A percentile compares a stretch with the other conserved stretches of the same genome.
Conservation (phyloP, 2,888 invertebrate species). For the Meteorus cinctellus region DNA sequence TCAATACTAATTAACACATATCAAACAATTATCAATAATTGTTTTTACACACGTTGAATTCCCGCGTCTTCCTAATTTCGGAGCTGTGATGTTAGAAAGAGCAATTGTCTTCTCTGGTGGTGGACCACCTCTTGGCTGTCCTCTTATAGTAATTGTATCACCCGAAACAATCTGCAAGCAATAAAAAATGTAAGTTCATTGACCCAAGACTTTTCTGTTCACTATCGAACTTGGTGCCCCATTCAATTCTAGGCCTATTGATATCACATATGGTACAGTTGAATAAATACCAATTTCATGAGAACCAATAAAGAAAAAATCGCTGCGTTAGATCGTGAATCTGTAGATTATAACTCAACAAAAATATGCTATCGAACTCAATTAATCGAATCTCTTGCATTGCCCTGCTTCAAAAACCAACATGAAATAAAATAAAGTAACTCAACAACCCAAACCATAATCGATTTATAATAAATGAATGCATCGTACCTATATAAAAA, state of each 20-base stretch:
- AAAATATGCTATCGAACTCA: no score
- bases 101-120: conserved; percentile 93
- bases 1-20: conserved; percentile 11
- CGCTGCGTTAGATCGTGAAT: no score
- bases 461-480: no score
- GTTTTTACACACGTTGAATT: conserved; percentile 73
- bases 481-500: no score
- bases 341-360: no score
- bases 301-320: no score
- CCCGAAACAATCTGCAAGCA: conserved; percentile 91
- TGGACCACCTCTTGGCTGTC: conserved; percentile 89
- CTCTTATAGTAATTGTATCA: conserved; percentile 94
- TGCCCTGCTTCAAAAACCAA: no score
- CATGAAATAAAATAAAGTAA: no score
- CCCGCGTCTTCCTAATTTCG: conserved; percentile 88
- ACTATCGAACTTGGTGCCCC: not conserved
- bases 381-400: no score
- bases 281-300: not conserved
- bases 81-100: conserved; percentile 93
- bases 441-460: no score
- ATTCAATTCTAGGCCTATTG: not conserved
- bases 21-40: conserved; percentile 4
- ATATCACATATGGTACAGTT: not conserved
- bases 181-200: not conserved
- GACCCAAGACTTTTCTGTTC: not conserved